Conservation (phyloP, 2,888 invertebrate genomes). For the Hyppa rectilinea region DNA sequence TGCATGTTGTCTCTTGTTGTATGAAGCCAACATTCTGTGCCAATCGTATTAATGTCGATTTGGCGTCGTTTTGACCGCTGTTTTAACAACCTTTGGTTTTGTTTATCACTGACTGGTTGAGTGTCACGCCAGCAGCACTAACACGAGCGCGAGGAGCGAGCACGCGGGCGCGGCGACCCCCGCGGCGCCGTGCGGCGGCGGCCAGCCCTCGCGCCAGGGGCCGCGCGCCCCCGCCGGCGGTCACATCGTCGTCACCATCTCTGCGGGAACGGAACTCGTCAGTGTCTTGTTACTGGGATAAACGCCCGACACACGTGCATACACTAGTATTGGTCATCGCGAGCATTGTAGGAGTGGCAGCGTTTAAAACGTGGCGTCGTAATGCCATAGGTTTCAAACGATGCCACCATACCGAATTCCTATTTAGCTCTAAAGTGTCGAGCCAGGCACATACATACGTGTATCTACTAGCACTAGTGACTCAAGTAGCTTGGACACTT, state of each 20-base stretch:
- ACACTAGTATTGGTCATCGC: background rate
- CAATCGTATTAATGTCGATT: slow-evolving; percentile 5
- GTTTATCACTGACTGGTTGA: slow-evolving; percentile 40
- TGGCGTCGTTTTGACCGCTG: slow-evolving; percentile 33
- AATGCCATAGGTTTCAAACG: no score
- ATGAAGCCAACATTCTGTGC: background rate
- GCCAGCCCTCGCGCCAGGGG: slow-evolving; percentile 84
- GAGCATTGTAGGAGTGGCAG: background rate
- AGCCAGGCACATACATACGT: background rate
- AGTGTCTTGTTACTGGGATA: background rate
- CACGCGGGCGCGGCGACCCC: slow-evolving; percentile 20
- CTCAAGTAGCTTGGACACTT: background rate
- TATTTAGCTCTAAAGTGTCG: background rate
- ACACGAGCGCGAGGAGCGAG: slow-evolving; percentile 57
- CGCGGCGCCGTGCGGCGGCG: slow-evolving; percentile 72
- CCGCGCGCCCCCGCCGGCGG: slow-evolving; percentile 80
- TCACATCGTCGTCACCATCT: slow-evolving; percentile 88
- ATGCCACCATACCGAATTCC: background rate
- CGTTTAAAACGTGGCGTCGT: background rate
- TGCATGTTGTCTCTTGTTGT: background rate
- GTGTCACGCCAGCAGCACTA: slow-evolving; percentile 72
- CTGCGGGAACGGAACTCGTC: slow-evolving; percentile 61
- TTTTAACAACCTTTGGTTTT: slow-evolving; percentile 53
- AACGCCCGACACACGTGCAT: no score
- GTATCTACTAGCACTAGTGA: no score